Conservation (phyloP, 37 sponge, comb jelly and placozoan genomes). For the Aplysina aerophoba region DNA sequence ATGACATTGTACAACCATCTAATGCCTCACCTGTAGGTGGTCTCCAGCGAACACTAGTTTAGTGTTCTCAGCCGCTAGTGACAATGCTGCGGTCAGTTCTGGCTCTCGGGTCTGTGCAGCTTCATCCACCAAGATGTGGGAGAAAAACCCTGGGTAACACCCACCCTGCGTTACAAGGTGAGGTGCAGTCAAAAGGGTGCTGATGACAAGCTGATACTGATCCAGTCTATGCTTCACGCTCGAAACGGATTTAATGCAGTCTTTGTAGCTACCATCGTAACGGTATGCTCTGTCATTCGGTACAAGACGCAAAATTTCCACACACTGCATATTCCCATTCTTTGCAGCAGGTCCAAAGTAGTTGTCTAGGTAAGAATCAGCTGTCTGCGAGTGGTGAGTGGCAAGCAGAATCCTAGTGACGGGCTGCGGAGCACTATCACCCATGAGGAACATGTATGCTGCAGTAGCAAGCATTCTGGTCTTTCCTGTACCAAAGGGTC, state of each 20-base stretch:
- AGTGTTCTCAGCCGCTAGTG: neutral
- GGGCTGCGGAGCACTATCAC: neutral
- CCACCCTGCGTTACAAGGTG: neutral
- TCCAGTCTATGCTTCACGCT: neutral
- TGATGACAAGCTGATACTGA: neutral
- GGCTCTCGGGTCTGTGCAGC: constrained; percentile 33
- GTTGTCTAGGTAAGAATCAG: constrained; percentile 61
- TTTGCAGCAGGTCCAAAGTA: constrained; percentile 44
- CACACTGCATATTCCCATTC: neutral
- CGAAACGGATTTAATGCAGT: neutral
- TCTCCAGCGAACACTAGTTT: constrained; percentile 33
- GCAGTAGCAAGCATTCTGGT: constrained; percentile 62
- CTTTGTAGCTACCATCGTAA: neutral
- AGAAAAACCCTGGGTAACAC: neutral
- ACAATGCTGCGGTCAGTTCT: constrained; percentile 11
- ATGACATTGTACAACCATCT: neutral
- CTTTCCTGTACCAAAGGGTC: constrained; percentile 67
- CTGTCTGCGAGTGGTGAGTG: constrained; percentile 68
- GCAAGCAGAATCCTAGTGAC: constrained; percentile 44
- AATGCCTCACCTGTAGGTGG: constrained; percentile 6
- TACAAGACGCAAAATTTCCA: neutral
- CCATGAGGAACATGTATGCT: constrained; percentile 51
- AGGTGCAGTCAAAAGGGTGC: neutral
- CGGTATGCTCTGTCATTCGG: neutral
- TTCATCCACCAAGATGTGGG: constrained; percentile 37